Evolutionary conservation across 2,888 invertebrate species (phyloP).

Genomic region (Bellardia bayeri): DNA sequence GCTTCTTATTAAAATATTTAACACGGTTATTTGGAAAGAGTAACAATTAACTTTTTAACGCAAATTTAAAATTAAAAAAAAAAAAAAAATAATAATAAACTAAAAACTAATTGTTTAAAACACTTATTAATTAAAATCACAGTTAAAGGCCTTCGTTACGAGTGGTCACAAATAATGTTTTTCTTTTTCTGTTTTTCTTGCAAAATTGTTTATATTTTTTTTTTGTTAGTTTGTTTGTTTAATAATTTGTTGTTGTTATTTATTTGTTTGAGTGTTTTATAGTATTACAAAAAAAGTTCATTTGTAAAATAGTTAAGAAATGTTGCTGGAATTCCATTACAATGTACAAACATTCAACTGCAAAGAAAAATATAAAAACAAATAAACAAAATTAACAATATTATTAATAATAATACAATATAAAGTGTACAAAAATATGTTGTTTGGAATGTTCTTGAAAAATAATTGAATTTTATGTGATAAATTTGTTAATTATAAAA

Average conservation of each 20-base stretch:
- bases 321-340: conserved; percentile 53
- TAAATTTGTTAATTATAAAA: conserved; percentile 51
- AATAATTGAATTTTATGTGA: conserved; percentile 68
- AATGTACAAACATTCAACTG: conserved; percentile 47
- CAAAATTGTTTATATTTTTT: neutral
- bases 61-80: neutral
- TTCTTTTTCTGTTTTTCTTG: conserved; percentile 19
- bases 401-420: conserved; percentile 45
- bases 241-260: neutral
- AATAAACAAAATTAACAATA: neutral
- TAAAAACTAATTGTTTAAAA: conserved; percentile 59
- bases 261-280: conserved; percentile 33
- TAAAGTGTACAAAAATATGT: conserved; percentile 23
- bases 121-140: conserved; percentile 75
- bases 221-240: neutral
- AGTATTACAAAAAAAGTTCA: conserved; percentile 22
- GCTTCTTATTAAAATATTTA: conserved; percentile 66
- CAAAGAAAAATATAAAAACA: conserved; percentile 50
- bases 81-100: conserved; percentile 25
- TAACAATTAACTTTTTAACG: conserved; percentile 2
- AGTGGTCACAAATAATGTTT: conserved; percentile 25
- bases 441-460: conserved; percentile 50
- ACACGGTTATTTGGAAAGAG: conserved; percentile 65
- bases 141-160: conserved; percentile 75
- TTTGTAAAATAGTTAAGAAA: conserved; percentile 45